Conservation (phyloP, 2,113 vertebrate species). For the Oophaga pumilio region DNA sequence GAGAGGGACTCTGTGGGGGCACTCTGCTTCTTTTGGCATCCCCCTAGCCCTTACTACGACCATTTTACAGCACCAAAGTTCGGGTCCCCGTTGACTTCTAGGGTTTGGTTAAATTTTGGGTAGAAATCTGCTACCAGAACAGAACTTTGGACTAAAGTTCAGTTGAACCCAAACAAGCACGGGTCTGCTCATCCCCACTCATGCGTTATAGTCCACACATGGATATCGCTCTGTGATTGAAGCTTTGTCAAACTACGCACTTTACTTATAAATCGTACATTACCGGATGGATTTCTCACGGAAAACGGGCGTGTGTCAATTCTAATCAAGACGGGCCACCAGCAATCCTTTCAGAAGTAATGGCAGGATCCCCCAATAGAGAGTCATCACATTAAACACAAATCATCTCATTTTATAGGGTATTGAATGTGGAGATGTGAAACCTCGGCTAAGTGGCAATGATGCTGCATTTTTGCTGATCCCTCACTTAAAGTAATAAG, state of each 20-base stretch:
- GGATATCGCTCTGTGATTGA: not conserved
- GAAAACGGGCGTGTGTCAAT: not conserved
- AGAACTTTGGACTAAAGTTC: too few relatives aligned
- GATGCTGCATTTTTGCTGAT: slow-evolving; percentile 13
- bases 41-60: too few relatives aligned
- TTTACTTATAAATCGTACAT: not conserved
- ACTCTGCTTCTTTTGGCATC: too few relatives aligned
- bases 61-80: too few relatives aligned
- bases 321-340: not conserved
- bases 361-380: not conserved
- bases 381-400: not conserved
- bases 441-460: slow-evolving; percentile 9
- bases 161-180: too few relatives aligned
- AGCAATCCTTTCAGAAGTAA: not conserved
- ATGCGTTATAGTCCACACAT: not conserved
- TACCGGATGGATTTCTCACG: too few relatives aligned
- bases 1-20: too few relatives aligned
- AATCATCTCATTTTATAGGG: not conserved
- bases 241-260: not conserved
- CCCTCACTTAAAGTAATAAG: slow-evolving; percentile 3
- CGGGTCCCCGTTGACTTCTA: too few relatives aligned
- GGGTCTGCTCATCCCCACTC: too few relatives aligned
- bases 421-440: slow-evolving; percentile 9
- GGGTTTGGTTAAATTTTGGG: too few relatives aligned
- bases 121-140: too few relatives aligned